phyloP scores from a whole-genome alignment of 2,113 vertebrate species.

The Tenebrosternarchus preto region DNA sequence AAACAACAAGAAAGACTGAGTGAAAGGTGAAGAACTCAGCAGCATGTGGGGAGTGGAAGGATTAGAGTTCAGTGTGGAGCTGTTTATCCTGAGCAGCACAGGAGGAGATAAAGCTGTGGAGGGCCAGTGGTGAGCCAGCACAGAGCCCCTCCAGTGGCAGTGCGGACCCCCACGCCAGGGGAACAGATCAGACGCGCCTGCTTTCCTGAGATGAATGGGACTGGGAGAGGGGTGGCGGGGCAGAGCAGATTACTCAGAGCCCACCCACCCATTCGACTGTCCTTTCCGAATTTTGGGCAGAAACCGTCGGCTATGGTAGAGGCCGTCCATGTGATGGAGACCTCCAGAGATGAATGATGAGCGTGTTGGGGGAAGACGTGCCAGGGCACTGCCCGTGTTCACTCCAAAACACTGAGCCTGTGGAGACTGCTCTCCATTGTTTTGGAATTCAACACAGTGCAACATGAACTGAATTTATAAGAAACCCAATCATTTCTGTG shows the following conservation, averaged over 20 bases:
- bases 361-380: not conserved
- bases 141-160: slow-evolving; percentile 56
- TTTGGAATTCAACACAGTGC: not conserved
- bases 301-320: not conserved
- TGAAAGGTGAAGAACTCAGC: slow-evolving; percentile 35
- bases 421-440: not conserved
- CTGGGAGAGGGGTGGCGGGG: slow-evolving; percentile 50
- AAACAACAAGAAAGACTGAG: slow-evolving; percentile 36
- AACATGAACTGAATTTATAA: not conserved
- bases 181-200: slow-evolving; percentile 72
- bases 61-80: slow-evolving; percentile 74
- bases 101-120: slow-evolving; percentile 72
- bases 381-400: not conserved
- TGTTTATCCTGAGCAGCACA: slow-evolving; percentile 73
- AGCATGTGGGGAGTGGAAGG: slow-evolving; percentile 43
- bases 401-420: not conserved
- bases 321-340: not conserved
- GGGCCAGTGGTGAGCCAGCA: slow-evolving; percentile 45
- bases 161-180: slow-evolving; percentile 68
- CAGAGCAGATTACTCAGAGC: slow-evolving; percentile 72
- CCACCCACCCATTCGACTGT: slow-evolving; percentile 62
- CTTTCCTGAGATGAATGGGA: slow-evolving; percentile 74
- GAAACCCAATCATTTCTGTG: not conserved
- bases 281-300: slow-evolving; percentile 51
- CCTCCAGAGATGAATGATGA: not conserved